Conservation (phyloP, 2,113 vertebrate genomes). For the Arothron firmamentum region DNA sequence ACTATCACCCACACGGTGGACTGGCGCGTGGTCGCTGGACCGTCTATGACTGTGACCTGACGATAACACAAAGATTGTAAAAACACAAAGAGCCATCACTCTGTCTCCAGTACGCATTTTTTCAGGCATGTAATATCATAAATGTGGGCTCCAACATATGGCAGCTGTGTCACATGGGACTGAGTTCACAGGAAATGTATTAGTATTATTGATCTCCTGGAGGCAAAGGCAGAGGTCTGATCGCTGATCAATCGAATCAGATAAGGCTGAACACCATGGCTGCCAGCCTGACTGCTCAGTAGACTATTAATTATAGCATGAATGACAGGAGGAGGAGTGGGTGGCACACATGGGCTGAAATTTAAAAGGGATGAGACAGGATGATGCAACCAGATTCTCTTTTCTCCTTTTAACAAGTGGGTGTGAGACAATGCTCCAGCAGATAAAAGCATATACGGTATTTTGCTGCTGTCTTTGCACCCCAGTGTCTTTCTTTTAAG, state of each 20-base stretch:
- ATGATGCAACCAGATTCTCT: slow-evolving; percentile 9
- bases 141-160: slow-evolving; percentile 19
- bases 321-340: slow-evolving; percentile 23
- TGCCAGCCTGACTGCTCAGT: slow-evolving; percentile 52
- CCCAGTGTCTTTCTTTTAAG: slow-evolving; percentile 11
- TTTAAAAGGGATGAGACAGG: slow-evolving; percentile 26
- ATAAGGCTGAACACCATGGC: slow-evolving; percentile 49
- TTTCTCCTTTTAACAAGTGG: slow-evolving; percentile 3
- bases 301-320: slow-evolving; percentile 59
- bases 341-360: slow-evolving; percentile 33
- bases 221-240: slow-evolving; percentile 62
- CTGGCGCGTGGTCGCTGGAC: slow-evolving; percentile 82
- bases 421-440: neutral
- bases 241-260: slow-evolving; percentile 66
- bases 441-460: neutral
- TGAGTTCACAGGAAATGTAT: slow-evolving; percentile 59
- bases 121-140: neutral
- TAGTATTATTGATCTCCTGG: slow-evolving; percentile 62
- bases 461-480: slow-evolving; percentile 19
- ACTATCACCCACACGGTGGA: slow-evolving; percentile 93
- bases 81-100: neutral
- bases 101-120: neutral
- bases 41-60: slow-evolving; percentile 92
- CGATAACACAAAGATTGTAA: neutral
- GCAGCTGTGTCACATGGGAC: slow-evolving; percentile 32